Conservation (phyloP, 2,888 invertebrate species). For the Itoplectis maculator region DNA sequence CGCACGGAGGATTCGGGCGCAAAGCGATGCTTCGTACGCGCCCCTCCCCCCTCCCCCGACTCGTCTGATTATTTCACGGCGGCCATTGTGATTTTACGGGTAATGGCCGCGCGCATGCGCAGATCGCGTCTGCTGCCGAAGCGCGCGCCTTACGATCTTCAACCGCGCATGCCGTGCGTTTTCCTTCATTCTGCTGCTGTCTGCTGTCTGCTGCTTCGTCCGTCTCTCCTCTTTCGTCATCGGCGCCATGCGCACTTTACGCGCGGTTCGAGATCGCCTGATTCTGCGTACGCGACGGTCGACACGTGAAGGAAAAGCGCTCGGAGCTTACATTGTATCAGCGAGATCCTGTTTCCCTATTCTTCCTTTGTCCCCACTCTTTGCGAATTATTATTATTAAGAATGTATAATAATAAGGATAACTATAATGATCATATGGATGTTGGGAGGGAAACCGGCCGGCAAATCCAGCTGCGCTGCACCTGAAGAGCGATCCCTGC, state of each 20-base stretch:
- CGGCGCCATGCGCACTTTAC: too few relatives aligned
- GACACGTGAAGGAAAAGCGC: slow-evolving; percentile 1
- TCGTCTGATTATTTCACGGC: slow-evolving; percentile 14
- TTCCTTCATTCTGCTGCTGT: neutral
- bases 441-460: slow-evolving; percentile 7
- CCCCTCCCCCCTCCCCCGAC: too few relatives aligned
- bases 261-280: slow-evolving; percentile 1
- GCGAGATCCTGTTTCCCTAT: neutral
- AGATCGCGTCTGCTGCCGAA: neutral
- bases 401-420: too few relatives aligned
- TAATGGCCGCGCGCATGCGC: slow-evolving; percentile 36
- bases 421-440: neutral
- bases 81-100: slow-evolving; percentile 25
- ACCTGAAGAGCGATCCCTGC: neutral
- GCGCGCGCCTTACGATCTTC: slow-evolving; percentile 25
- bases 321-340: neutral
- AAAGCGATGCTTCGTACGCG: neutral
- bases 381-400: neutral
- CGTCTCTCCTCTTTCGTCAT: too few relatives aligned
- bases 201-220: neutral
- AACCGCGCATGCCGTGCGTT: slow-evolving; percentile 4
- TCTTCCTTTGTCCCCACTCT: neutral
- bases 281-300: neutral
- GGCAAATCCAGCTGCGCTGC: neutral
- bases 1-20: neutral